These are phyloP conservation scores for Pyrocoelia pectoralis DNA, from an alignment of 2,888 invertebrate genomes.

Conservation along the genomic window DNA sequence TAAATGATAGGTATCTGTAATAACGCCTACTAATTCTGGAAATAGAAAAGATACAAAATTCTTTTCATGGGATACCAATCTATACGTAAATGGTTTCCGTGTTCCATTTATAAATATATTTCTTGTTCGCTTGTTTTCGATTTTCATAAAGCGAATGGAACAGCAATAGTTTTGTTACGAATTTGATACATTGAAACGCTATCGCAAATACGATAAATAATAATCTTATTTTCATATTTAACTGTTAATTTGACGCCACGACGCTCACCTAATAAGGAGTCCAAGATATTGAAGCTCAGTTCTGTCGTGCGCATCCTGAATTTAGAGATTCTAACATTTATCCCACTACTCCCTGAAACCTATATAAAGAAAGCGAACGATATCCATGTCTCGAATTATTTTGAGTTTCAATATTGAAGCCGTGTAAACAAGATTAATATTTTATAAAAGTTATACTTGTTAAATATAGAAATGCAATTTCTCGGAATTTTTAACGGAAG, in stretches of 20 bases:
- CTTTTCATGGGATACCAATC: neutral
- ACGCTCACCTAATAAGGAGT: constrained; percentile 39
- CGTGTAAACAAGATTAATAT: neutral
- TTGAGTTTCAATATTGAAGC: neutral
- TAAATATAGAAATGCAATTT: too few relatives aligned
- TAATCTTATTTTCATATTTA: constrained; percentile 10
- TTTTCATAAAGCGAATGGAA: too few relatives aligned
- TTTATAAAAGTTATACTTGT: too few relatives aligned
- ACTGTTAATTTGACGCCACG: constrained; percentile 17
- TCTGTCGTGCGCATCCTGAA: constrained; percentile 29
- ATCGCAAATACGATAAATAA: neutral
- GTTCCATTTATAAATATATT: neutral
- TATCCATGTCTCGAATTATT: neutral
- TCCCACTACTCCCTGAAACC: constrained; percentile 28
- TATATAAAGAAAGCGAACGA: constrained; percentile 22
- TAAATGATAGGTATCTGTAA: too few relatives aligned
- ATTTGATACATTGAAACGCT: too few relatives aligned
- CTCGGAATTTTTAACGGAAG: too few relatives aligned
- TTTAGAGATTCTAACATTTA: constrained; percentile 30
- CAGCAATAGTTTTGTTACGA: too few relatives aligned
- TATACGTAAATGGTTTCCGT: neutral
- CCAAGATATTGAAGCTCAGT: constrained; percentile 28
- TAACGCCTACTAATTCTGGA: neutral
- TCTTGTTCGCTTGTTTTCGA: too few relatives aligned
- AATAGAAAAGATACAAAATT: neutral